Evolutionary conservation across 2,113 vertebrate genomes (phyloP), one percentile per base, ranked within the genome.

Genomic region (Cryptomyrus ogoouensis): DNA sequence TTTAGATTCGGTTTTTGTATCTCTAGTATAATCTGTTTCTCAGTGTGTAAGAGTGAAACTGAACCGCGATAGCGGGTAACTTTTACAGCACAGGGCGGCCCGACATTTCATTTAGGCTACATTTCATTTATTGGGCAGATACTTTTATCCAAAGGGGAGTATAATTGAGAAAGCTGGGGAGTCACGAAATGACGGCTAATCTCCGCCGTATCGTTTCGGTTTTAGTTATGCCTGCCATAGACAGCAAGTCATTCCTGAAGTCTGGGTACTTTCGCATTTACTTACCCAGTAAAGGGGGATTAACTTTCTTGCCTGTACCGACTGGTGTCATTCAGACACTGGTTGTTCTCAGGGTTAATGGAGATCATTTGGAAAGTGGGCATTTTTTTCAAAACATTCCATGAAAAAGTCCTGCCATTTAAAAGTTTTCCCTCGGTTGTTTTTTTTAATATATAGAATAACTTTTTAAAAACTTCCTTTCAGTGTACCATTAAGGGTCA

Each of bases 371-470:
- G 35, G 35, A 39, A 39, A 12, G 62, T 31, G n/a, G 62, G 10
- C 21, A 66, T 49, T n/a, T 85, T 35, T 85, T 85, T 85, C 5
- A 80, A 42, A 80, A 80, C 13, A 80, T 80, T 42, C 74, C 35
- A 42, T 70, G 13, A 35, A 90, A 90, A 83, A 74, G 83, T 87
- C 70, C 31, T 77, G 70, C 31, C 10, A 17, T 77, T 77, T 15
- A 77, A 17, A 77, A 15, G 35, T 19, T 80, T 42, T 42, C 74
- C 74, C 35, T 80, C 39, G 35, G 17, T 80, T 19, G 17, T 80
- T 80, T 19, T 77, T 80, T 5, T 77, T 3, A n/a, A n/a, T n/a
- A 17, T 39, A 39, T 77, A 39, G 74, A 80, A 80, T 19, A 27
- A 70, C 62, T 31, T 66, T 49, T 47, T 49, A 2, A 85, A 12